Evolutionary conservation across 2,797 vertebrate species (phyloP).

Genomic region (Schizopygopsis malacanthus): DNA sequence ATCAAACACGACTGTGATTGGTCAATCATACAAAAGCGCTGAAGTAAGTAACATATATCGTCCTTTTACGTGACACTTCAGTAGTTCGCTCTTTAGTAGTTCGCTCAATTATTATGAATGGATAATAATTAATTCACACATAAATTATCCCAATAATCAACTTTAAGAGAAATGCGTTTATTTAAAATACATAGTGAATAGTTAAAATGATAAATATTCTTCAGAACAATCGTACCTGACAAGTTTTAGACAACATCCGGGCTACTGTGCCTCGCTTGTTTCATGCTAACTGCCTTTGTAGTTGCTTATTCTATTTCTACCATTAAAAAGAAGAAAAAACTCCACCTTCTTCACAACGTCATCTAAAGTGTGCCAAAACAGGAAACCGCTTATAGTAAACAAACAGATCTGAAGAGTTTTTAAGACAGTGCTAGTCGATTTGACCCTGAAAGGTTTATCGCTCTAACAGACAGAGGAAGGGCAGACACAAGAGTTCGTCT

Average conservation of each 20-base stretch:
- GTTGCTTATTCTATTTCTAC: background rate
- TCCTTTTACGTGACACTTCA: background rate
- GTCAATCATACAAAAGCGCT: background rate
- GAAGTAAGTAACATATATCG: background rate
- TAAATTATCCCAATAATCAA: background rate
- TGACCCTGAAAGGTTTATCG: background rate
- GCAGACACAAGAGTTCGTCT: background rate
- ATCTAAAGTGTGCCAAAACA: background rate
- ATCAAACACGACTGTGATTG: background rate
- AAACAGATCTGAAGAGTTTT: background rate
- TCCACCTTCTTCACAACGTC: background rate
- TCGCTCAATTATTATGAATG: too few species aligned
- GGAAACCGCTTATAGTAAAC: conserved; percentile 1
- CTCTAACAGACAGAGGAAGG: background rate
- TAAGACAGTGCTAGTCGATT: background rate
- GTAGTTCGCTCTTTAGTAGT: background rate
- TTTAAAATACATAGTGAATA: background rate
- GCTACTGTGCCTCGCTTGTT: too few species aligned
- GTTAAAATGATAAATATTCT: background rate
- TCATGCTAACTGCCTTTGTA: background rate
- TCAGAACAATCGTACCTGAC: background rate
- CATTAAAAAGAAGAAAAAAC: background rate
- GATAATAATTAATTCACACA: too few species aligned
- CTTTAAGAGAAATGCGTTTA: background rate
- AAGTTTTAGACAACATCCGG: background rate